phyloP scores from a whole-genome alignment of 2,113 vertebrate genomes.

The Heterotis niloticus region DNA sequence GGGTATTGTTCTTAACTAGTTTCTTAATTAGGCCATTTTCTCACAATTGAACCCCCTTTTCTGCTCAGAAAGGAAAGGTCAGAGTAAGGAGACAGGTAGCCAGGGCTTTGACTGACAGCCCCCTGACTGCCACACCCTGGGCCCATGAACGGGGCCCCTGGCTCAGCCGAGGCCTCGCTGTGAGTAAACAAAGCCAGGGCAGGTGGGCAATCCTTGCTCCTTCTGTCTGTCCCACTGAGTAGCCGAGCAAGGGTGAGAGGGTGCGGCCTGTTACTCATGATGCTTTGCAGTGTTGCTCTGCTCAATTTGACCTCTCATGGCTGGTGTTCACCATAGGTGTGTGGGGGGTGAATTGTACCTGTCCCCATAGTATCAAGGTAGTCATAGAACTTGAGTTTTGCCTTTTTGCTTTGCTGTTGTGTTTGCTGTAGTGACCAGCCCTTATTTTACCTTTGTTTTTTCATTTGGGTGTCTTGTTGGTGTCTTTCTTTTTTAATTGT shows the following conservation, averaged over 20 bases:
- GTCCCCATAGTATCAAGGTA: constrained; percentile 3
- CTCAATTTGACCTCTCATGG: constrained; percentile 49
- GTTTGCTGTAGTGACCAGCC: constrained; percentile 19
- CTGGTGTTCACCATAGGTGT: constrained; percentile 33
- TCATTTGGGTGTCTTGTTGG: constrained; percentile 39
- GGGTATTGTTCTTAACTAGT: background rate
- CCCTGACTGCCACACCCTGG: constrained; percentile 21
- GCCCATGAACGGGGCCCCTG: constrained; percentile 13
- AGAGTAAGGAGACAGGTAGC: constrained; percentile 54
- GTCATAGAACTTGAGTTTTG: constrained; percentile 22
- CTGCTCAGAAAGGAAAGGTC: constrained; percentile 57
- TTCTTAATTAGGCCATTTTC: constrained; percentile 36
- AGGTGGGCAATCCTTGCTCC: constrained; percentile 3
- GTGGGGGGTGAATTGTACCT: constrained; percentile 10
- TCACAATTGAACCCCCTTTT: constrained; percentile 48
- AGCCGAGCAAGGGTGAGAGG: constrained; percentile 14
- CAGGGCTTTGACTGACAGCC: constrained; percentile 35
- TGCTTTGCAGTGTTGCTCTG: constrained; percentile 35
- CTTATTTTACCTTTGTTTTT: constrained; percentile 33
- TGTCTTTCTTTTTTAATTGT: constrained; percentile 36
- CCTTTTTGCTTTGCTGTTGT: constrained; percentile 34
- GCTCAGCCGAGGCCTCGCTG: constrained; percentile 26
- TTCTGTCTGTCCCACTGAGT: constrained; percentile 15
- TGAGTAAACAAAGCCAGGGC: constrained; percentile 29
- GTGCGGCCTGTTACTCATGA: constrained; percentile 31